These are phyloP conservation scores for Chymomyza costata DNA, from an alignment of 1,140 invertebrate species.

Conservation along the genomic window DNA sequence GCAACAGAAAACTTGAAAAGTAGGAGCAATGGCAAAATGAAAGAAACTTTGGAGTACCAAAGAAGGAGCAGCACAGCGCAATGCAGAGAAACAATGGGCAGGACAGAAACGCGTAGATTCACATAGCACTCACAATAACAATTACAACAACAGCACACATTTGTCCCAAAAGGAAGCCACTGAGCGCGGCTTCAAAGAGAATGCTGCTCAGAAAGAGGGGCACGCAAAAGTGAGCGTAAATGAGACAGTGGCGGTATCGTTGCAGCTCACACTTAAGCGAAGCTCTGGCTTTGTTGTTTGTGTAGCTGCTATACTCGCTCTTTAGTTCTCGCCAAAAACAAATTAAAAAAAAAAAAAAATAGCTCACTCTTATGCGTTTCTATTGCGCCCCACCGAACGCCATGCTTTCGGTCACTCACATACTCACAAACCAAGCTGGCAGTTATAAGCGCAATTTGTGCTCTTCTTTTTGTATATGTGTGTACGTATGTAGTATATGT, in stretches of 20 bases:
- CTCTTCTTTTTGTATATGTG: conserved; percentile 15
- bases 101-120: background rate
- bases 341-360: too few species aligned
- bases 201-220: background rate
- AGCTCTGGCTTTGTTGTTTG: too few species aligned
- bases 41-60: background rate
- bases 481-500: background rate
- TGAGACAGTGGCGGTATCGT: too few species aligned
- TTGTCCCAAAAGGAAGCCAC: background rate
- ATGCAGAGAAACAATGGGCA: too few species aligned
- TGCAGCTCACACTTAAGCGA: too few species aligned
- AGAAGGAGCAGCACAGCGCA: background rate
- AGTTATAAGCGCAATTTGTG: conserved; percentile 64
- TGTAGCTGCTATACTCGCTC: too few species aligned
- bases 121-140: background rate
- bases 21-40: conserved; percentile 7
- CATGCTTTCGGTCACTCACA: conserved; percentile 1
- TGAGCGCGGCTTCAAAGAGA: background rate
- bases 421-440: conserved; percentile 1
- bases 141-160: background rate
- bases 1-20: conserved; percentile 13
- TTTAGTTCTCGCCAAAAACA: too few species aligned
- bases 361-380: too few species aligned
- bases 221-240: too few species aligned
- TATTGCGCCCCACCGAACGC: background rate